Evolutionary conservation across 2,888 invertebrate genomes (phyloP), one percentile per base, ranked within the genome.

Genomic region (Lomographa bimaculata): DNA sequence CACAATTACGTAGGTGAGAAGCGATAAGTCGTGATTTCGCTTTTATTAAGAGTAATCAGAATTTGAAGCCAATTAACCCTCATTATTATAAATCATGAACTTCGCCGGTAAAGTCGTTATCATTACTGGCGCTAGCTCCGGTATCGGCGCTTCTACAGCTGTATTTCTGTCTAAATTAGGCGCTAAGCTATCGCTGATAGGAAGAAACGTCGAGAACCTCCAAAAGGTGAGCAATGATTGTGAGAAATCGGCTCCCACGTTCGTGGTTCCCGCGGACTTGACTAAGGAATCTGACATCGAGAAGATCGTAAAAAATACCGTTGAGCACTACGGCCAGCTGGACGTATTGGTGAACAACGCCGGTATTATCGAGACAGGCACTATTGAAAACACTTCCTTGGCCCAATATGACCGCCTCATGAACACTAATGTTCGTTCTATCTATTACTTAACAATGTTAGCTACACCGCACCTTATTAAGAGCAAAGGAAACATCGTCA

Each of bases 321-420:
- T 97, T 0, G 86, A 92, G 14, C 93, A 94, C 57, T 97, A 91
- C 65, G 94, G 94, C 0, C 92, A 92, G 70, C 79, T 97, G 5
- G 96, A 97, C 78, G 92, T 97, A n/a, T 75, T 97, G 29, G 91
- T 97, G 0, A 97, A 98, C 75, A 97, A 96, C 82, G 98, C 98
- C 7, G 98, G 98, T 1, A 92, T 95, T 12, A 78, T 97, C 10
- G 95, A 94, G 67, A 85, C 85, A 0, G 98, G 98, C 14, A 91
- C 92, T 1, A 97, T 98, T 58, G 98, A 98, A 80, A 95, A 91
- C 50, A 96, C 97, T 0, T 92, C 92, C 8, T 65, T 98, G 57
- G 95, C 95, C 26, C 97, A 97, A 66, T 98, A 93, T 67, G 98
- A 99, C 74, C 90, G 94, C 10, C 85, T 97, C 5, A 97, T 99